Evolutionary conservation across 2,888 invertebrate species (phyloP).

Genomic region (Phoronis australis): DNA sequence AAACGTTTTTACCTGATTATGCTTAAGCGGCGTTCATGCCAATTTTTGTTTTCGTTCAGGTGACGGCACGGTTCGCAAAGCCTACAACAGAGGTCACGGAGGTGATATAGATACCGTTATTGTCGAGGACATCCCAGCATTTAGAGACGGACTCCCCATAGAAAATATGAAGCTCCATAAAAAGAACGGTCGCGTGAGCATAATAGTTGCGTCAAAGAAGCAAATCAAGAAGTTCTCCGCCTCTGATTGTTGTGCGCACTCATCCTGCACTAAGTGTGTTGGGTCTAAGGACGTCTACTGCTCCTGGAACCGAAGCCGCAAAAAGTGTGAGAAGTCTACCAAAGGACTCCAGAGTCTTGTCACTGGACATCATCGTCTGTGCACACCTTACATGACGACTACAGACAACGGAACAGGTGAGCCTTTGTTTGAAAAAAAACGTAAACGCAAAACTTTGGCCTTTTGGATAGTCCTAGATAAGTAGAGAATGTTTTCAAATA

Average conservation of each 20-base stretch:
- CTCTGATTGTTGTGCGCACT: constrained; percentile 66
- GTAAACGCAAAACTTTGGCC: too few species aligned
- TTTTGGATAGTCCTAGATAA: too few species aligned
- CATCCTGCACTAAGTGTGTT: constrained; percentile 69
- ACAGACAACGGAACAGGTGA: too few species aligned
- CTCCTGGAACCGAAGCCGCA: too few species aligned
- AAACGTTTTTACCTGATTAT: too few species aligned
- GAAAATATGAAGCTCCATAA: constrained; percentile 40
- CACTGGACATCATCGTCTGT: too few species aligned
- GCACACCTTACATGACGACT: too few species aligned
- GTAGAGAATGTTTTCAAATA: too few species aligned
- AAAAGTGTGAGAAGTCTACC: too few species aligned
- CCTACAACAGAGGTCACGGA: constrained; percentile 77
- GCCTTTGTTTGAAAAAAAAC: too few species aligned
- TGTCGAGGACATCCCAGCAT: constrained; percentile 77
- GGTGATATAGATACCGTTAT: constrained; percentile 70
- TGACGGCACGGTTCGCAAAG: constrained; percentile 86
- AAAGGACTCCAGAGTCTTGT: too few species aligned
- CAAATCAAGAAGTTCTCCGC: constrained; percentile 79
- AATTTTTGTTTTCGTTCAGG: constrained; percentile 59
- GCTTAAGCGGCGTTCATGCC: too few species aligned
- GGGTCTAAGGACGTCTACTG: not conserved
- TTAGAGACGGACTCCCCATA: constrained; percentile 47
- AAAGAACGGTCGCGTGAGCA: constrained; percentile 60
- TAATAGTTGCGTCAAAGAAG: constrained; percentile 83